These are phyloP conservation scores for Vicugna pacos DNA, from an alignment of 2,113 vertebrate species.

Conservation along the genomic window DNA sequence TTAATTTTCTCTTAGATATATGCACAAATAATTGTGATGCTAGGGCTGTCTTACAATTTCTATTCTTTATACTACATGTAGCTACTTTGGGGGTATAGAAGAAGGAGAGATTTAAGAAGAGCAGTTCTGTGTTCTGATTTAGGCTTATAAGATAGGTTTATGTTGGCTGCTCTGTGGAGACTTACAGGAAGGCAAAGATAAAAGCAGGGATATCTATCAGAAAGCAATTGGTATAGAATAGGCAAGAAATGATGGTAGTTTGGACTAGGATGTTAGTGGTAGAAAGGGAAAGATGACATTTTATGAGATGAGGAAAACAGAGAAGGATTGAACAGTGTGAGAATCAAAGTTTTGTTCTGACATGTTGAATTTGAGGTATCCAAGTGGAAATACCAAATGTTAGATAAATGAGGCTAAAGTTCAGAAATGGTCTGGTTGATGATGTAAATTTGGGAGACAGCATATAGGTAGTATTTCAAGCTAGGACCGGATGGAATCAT, in stretches of 20 bases:
- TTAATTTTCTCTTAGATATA: not conserved
- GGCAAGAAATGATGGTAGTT: not conserved
- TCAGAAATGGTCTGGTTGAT: not conserved
- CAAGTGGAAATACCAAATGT: not conserved
- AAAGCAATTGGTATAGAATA: not conserved
- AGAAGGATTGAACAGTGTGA: not conserved
- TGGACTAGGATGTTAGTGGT: not conserved
- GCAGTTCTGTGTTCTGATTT: not conserved
- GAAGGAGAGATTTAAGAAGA: not conserved
- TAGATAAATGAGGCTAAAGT: not conserved
- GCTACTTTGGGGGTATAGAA: not conserved
- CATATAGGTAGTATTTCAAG: not conserved
- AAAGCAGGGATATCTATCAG: not conserved
- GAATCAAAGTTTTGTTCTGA: not conserved
- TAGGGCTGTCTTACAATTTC: not conserved
- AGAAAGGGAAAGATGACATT: constrained; percentile 1
- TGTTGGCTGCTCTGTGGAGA: not conserved
- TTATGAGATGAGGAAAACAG: not conserved
- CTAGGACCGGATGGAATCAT: not conserved
- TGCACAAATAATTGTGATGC: not conserved
- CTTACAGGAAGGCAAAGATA: not conserved
- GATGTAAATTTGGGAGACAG: not conserved
- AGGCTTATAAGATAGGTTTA: not conserved
- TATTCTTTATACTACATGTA: constrained; percentile 4
- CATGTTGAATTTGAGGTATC: constrained; percentile 6